Evolutionary conservation across 2,113 vertebrate genomes (phyloP).

Genomic region (Deroptyus accipitrinus): DNA sequence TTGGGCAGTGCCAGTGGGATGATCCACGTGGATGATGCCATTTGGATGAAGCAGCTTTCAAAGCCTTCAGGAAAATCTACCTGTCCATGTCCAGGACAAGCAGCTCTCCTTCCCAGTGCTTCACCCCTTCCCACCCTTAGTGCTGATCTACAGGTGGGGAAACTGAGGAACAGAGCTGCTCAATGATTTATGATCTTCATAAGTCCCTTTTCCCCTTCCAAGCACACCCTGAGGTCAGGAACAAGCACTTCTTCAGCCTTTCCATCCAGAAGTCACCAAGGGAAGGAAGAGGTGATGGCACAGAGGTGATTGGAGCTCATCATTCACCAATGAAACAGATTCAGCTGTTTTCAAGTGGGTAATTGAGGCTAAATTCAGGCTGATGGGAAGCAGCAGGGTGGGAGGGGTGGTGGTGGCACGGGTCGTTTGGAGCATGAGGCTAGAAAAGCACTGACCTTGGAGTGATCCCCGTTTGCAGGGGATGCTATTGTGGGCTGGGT

Average conservation of each 20-base stretch:
- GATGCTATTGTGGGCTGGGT: rapidly evolving
- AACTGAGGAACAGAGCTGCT: background rate
- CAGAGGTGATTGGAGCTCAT: background rate
- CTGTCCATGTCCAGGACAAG: background rate
- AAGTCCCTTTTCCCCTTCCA: background rate
- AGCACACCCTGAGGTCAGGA: background rate
- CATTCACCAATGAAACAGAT: background rate
- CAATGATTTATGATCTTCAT: rapidly evolving
- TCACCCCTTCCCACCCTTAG: background rate
- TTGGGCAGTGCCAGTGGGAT: background rate
- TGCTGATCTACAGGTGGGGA: background rate
- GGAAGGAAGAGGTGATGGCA: background rate
- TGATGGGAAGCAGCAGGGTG: background rate
- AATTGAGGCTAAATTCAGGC: background rate
- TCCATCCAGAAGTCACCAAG: background rate
- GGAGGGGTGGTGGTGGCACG: rapidly evolving
- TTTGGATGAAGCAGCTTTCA: background rate
- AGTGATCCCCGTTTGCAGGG: background rate
- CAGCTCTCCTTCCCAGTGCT: background rate
- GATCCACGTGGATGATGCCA: constrained; percentile 2
- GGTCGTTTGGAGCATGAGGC: background rate
- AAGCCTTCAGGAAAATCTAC: background rate
- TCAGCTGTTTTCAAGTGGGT: background rate
- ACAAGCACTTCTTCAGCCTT: background rate
- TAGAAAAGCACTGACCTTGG: background rate